Evolutionary conservation across 2,113 vertebrate species (phyloP).

Genomic region (Oreotrochilus melanogaster): DNA sequence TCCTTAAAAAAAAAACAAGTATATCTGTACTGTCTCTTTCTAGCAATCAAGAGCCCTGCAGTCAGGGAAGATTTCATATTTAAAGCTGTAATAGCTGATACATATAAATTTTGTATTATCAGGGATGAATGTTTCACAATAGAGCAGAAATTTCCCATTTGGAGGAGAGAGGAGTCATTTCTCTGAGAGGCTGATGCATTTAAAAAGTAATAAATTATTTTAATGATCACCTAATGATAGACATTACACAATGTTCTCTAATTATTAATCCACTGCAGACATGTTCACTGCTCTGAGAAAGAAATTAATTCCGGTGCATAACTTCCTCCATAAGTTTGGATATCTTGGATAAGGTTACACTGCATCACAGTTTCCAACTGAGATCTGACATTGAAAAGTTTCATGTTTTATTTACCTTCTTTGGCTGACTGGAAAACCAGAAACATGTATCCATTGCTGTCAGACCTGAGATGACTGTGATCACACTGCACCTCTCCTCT

Average conservation of each 20-base stretch:
- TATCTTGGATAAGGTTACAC: background rate
- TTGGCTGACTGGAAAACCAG: background rate
- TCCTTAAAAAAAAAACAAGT: background rate
- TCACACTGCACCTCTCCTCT: background rate
- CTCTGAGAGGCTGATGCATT: background rate
- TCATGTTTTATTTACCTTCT: background rate
- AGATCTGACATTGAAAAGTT: background rate
- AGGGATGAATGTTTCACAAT: background rate
- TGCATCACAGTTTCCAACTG: background rate
- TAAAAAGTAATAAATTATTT: constrained; percentile 51
- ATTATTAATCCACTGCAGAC: constrained; percentile 20
- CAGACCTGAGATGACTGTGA: background rate
- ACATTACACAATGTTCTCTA: constrained; percentile 15
- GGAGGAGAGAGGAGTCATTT: background rate
- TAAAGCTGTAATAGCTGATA: background rate
- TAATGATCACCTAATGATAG: background rate
- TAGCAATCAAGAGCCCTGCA: background rate
- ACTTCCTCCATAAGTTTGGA: background rate
- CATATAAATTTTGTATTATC: constrained; percentile 23
- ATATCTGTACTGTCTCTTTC: background rate
- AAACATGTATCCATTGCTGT: background rate
- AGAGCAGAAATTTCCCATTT: background rate
- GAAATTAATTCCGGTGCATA: background rate
- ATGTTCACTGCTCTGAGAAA: background rate
- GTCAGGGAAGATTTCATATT: background rate